Evolutionary conservation across 2,113 vertebrate genomes (phyloP).

Genomic region (Tachycineta bicolor): DNA sequence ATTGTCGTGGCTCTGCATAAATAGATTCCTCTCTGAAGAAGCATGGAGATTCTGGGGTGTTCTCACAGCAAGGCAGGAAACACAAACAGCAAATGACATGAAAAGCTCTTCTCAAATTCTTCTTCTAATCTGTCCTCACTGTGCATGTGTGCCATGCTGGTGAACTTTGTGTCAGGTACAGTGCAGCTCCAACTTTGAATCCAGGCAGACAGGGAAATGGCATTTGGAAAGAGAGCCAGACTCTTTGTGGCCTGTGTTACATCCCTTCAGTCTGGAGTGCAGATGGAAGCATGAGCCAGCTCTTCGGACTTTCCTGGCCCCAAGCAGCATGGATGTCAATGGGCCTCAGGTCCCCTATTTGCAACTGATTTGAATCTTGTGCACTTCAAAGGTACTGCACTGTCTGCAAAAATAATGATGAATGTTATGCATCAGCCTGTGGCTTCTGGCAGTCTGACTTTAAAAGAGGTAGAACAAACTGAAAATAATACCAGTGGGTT

Average conservation of each 20-base stretch:
- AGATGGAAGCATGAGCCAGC: conserved; percentile 38
- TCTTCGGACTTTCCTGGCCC: conserved; percentile 53
- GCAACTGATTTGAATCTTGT: conserved; percentile 52
- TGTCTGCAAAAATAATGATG: conserved; percentile 7
- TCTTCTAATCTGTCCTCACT: not conserved
- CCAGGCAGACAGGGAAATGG: not conserved
- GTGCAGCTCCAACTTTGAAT: not conserved
- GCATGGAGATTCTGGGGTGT: not conserved
- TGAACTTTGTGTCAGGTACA: not conserved
- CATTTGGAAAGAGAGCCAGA: not conserved
- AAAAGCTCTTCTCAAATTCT: not conserved
- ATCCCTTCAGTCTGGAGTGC: conserved; percentile 33
- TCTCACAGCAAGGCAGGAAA: not conserved
- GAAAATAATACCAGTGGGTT: not conserved
- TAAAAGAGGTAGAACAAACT: conserved; percentile 2
- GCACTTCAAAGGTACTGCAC: conserved; percentile 46
- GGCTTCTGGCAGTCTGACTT: conserved; percentile 32
- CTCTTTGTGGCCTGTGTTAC: not conserved
- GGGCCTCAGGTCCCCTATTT: conserved; percentile 4
- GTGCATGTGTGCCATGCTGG: not conserved
- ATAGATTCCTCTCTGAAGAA: not conserved
- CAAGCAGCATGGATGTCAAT: not conserved
- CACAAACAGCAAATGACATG: not conserved
- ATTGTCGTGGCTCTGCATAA: conserved; percentile 1
- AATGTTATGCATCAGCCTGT: not conserved